A percentile compares a stretch with the other conserved stretches of the same genome.
These are phyloP conservation scores for Lytechinus pictus DNA, from an alignment of 35 echinoderm and acorn worm genomes.

Conservation along the genomic window DNA sequence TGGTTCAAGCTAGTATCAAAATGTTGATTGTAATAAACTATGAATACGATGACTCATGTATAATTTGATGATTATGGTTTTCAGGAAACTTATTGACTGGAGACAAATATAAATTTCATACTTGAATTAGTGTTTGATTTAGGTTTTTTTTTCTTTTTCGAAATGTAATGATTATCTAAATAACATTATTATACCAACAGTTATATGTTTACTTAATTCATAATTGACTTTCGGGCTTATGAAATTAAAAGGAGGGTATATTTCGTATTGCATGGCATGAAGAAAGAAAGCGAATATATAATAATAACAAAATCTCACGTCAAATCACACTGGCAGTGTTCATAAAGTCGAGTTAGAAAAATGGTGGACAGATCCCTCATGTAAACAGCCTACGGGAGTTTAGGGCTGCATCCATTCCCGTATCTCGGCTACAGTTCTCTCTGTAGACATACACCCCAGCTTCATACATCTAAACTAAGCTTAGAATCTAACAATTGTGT, in stretches of 20 bases:
- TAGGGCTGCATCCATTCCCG: neutral
- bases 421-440: neutral
- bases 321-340: neutral
- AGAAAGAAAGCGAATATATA: neutral
- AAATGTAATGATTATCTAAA: too few relatives aligned
- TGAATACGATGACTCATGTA: neutral
- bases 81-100: neutral
- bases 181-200: neutral
- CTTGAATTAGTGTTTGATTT: neutral
- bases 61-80: neutral
- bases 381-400: conserved; percentile 50
- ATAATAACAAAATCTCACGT: neutral
- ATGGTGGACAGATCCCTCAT: conserved; percentile 8
- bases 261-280: neutral
- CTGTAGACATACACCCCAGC: neutral
- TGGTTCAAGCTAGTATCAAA: neutral
- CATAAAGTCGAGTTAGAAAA: neutral
- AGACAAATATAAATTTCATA: neutral
- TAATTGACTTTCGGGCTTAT: neutral
- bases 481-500: neutral
- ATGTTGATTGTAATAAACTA: neutral
- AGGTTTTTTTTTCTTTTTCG: neutral
- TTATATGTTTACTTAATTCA: neutral
- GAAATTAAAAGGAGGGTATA: neutral
- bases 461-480: neutral